Conservation (phyloP, 2,113 vertebrate genomes). For the Gambusia holbrooki region DNA sequence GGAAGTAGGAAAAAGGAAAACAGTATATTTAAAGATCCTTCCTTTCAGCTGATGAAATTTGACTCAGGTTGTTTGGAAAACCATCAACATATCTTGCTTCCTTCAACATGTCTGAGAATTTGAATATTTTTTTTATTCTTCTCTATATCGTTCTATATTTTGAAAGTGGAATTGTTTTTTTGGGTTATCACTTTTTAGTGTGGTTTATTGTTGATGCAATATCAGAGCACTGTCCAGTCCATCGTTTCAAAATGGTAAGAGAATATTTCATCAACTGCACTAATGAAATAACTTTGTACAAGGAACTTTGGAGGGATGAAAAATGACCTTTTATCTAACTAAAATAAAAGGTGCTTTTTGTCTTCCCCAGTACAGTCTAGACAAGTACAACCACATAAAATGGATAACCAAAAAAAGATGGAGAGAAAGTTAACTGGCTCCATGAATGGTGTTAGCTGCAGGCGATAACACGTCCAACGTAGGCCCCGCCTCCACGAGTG, state of each 20-base stretch:
- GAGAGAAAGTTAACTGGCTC: constrained; percentile 29
- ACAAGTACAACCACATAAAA: background rate
- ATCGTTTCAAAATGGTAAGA: background rate
- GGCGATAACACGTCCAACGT: constrained; percentile 72
- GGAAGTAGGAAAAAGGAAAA: background rate
- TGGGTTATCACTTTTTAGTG: too few species aligned
- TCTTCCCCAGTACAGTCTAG: background rate
- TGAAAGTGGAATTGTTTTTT: too few species aligned
- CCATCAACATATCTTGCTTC: background rate
- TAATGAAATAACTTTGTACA: background rate
- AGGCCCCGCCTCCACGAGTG: constrained; percentile 64
- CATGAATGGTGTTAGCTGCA: constrained; percentile 38
- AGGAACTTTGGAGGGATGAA: background rate
- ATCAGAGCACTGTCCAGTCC: background rate
- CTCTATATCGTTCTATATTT: too few species aligned
- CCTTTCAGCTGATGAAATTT: background rate
- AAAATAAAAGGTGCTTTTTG: background rate
- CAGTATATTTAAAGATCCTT: too few species aligned
- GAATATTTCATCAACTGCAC: background rate
- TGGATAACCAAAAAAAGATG: background rate
- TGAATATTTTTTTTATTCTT: too few species aligned
- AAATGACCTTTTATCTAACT: background rate
- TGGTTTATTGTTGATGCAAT: too few species aligned
- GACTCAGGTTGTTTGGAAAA: background rate
- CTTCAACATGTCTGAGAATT: background rate